Conservation (phyloP, 2,797 vertebrate genomes). For the Capromys pilorides region DNA sequence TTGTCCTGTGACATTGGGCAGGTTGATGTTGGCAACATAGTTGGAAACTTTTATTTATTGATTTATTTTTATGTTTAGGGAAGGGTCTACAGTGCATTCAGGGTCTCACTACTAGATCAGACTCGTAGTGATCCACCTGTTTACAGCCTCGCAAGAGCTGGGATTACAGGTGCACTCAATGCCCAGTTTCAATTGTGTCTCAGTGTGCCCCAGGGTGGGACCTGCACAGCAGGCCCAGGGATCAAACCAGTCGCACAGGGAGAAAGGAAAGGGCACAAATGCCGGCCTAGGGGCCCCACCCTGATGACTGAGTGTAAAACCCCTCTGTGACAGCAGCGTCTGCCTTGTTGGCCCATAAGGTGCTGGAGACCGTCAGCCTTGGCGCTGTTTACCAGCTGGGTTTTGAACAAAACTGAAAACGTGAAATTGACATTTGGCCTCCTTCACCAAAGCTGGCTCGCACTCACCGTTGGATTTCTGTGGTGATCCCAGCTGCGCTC, state of each 20-base stretch:
- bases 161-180: too few species aligned
- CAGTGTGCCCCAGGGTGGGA: too few species aligned
- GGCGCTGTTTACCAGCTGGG: background rate
- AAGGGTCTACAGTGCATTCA: too few species aligned
- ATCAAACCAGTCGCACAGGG: too few species aligned
- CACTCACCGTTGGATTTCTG: constrained; percentile 32
- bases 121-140: too few species aligned
- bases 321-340: background rate
- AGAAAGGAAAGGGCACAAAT: background rate
- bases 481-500: constrained; percentile 24
- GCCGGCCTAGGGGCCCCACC: background rate
- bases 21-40: background rate
- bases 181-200: too few species aligned
- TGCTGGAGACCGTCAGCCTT: background rate
- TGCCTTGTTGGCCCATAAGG: background rate
- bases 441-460: constrained; percentile 30
- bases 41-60: too few species aligned
- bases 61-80: too few species aligned
- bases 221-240: too few species aligned
- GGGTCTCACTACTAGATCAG: too few species aligned
- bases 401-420: constrained; percentile 54
- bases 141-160: too few species aligned
- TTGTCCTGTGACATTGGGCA: background rate
- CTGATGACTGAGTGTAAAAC: background rate
- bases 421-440: constrained; percentile 2